phyloP scores from a whole-genome alignment of 2,797 vertebrate species.

The Sphenopsis melanotis region DNA sequence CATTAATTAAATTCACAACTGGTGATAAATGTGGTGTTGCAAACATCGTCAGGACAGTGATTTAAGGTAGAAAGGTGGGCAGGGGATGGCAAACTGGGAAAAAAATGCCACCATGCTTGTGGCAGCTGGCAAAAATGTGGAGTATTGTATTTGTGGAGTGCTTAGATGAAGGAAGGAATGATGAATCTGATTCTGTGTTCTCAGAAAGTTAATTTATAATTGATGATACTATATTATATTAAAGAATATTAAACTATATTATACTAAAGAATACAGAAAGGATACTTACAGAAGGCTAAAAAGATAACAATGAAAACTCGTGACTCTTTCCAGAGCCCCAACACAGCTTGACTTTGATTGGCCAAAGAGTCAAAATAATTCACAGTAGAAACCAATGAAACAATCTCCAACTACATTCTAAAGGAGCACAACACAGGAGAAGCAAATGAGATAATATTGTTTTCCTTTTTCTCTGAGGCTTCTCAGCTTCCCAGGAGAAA shows the following conservation, averaged over 20 bases:
- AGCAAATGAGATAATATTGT: too few relatives aligned
- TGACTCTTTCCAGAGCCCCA: rapidly evolving
- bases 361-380: too few relatives aligned
- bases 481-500: too few relatives aligned
- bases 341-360: too few relatives aligned
- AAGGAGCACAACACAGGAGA: too few relatives aligned
- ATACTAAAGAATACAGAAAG: background rate
- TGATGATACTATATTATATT: background rate
- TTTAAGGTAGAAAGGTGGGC: background rate
- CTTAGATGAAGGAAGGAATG: too few relatives aligned
- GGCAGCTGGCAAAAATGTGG: background rate
- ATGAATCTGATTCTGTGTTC: background rate
- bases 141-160: background rate
- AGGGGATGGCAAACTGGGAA: background rate
- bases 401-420: too few relatives aligned
- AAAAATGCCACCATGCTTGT: rapidly evolving
- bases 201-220: background rate
- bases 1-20: background rate
- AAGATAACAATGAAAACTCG: too few relatives aligned
- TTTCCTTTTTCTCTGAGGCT: too few relatives aligned
- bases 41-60: background rate
- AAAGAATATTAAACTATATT: background rate
- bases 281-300: too few relatives aligned
- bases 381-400: too few relatives aligned
- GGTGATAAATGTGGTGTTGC: background rate